phyloP scores from a whole-genome alignment of 2,888 invertebrate genomes.

The Muschampia plurimacula region DNA sequence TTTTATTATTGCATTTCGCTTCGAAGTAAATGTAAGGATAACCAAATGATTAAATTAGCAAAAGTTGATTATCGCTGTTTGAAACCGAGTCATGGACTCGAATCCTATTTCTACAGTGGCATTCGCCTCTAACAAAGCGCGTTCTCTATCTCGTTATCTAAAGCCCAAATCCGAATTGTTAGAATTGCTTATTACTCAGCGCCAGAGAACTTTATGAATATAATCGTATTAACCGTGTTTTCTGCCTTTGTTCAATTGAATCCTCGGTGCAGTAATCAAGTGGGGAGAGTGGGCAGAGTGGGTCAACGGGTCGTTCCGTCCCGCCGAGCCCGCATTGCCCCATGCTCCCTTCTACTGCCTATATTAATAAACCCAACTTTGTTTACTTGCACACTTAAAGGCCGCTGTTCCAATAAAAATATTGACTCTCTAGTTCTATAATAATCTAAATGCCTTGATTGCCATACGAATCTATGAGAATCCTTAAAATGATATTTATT shows the following conservation, averaged over 20 bases:
- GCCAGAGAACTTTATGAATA: constrained; percentile 56
- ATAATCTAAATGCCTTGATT: too few relatives aligned
- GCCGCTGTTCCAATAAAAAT: constrained; percentile 36
- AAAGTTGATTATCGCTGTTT: constrained; percentile 6
- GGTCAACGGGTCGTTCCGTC: constrained; percentile 75
- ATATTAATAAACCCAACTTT: constrained; percentile 34
- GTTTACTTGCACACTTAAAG: constrained; percentile 35
- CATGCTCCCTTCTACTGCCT: constrained; percentile 30
- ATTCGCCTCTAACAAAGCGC: constrained; percentile 32
- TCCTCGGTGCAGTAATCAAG: constrained; percentile 73
- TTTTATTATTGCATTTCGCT: not conserved
- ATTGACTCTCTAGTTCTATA: not conserved
- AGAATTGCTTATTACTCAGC: constrained; percentile 43
- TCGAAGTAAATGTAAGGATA: too few relatives aligned
- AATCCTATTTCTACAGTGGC: constrained; percentile 32
- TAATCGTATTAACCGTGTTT: constrained; percentile 74
- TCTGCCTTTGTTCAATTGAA: constrained; percentile 76
- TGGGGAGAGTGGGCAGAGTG: constrained; percentile 58
- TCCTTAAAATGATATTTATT: not conserved
- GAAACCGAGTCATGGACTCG: constrained; percentile 9
- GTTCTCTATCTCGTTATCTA: constrained; percentile 35
- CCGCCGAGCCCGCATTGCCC: constrained; percentile 47
- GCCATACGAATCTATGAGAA: not conserved
- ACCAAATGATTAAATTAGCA: constrained; percentile 9
- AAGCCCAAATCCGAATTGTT: constrained; percentile 33